phyloP scores from a whole-genome alignment of 2,797 vertebrate species.

The Malacoctenus gilli region DNA sequence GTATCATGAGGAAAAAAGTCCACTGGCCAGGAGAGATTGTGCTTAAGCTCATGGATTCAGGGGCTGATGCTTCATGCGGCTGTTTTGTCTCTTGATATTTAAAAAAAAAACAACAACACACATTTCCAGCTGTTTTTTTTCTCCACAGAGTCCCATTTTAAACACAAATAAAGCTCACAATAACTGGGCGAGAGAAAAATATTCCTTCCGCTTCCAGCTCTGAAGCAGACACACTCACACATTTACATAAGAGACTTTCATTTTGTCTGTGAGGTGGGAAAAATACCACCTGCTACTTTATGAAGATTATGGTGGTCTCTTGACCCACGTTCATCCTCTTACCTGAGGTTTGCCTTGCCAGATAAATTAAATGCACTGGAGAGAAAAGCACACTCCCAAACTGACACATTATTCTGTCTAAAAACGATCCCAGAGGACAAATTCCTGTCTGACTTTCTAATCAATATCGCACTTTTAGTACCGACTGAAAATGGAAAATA shows the following conservation, averaged over 20 bases:
- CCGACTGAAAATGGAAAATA: no score
- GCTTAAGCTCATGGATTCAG: conserved; percentile 6
- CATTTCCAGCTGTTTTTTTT: no score
- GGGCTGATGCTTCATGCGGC: conserved; percentile 23
- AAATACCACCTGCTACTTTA: conserved; percentile 24
- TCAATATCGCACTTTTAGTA: no score
- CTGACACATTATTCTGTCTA: no score
- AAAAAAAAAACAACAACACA: conserved; percentile 17
- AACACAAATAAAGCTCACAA: no score
- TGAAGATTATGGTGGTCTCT: conserved; percentile 18
- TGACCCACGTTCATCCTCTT: conserved; percentile 17
- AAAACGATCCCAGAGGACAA: no score
- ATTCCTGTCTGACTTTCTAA: no score
- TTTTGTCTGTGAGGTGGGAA: conserved; percentile 28
- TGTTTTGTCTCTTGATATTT: conserved; percentile 30
- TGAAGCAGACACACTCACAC: conserved; percentile 12
- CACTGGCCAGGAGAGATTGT: conserved; percentile 26
- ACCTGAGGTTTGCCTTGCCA: conserved; percentile 5
- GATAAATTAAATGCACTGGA: no score
- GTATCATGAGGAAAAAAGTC: conserved; percentile 28
- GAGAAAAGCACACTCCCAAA: no score
- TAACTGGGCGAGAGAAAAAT: no score
- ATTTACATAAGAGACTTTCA: conserved; percentile 17
- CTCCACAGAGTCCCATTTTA: no score
- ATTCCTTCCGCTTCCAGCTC: conserved; percentile 12